Conservation (phyloP, 2,888 invertebrate species). For the Epirrhoe alternata region DNA sequence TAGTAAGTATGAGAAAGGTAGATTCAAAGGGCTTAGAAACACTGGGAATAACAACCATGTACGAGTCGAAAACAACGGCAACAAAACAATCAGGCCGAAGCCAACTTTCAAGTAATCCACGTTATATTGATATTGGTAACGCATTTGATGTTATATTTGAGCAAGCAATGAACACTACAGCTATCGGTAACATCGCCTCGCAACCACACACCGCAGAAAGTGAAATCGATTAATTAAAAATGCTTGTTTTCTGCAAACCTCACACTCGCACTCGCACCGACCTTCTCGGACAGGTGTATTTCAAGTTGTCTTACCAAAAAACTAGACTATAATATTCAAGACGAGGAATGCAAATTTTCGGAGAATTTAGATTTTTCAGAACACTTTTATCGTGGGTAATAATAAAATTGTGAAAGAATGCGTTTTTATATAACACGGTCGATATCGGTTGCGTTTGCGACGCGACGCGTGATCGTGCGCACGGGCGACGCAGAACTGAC, state of each 20-base stretch:
- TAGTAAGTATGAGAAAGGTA: no score
- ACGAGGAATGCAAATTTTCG: slow-evolving; percentile 44
- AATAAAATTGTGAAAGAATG: slow-evolving; percentile 49
- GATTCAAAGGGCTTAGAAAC: no score
- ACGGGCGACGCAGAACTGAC: slow-evolving; percentile 65
- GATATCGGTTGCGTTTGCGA: slow-evolving; percentile 47
- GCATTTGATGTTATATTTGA: slow-evolving; percentile 33
- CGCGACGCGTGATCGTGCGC: slow-evolving; percentile 61
- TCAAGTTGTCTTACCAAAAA: slow-evolving; percentile 53
- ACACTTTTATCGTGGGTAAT: slow-evolving; percentile 45
- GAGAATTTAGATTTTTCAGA: slow-evolving; percentile 35
- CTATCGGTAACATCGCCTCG: slow-evolving; percentile 30
- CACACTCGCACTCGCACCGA: slow-evolving; percentile 38
- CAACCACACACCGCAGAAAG: slow-evolving; percentile 61
- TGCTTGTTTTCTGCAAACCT: slow-evolving; percentile 38
- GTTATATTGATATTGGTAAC: slow-evolving; percentile 31
- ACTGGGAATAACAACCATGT: no score
- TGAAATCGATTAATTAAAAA: slow-evolving; percentile 60
- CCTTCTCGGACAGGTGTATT: slow-evolving; percentile 48
- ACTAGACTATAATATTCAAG: slow-evolving; percentile 50
- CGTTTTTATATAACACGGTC: slow-evolving; percentile 66
- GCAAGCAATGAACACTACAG: slow-evolving; percentile 32
- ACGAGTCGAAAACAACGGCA: slow-evolving; percentile 41
- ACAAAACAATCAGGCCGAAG: slow-evolving; percentile 57
- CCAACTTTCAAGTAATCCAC: slow-evolving; percentile 47